Conservation (phyloP, 2,888 invertebrate genomes). For the Caenorhabditis imperialis region DNA sequence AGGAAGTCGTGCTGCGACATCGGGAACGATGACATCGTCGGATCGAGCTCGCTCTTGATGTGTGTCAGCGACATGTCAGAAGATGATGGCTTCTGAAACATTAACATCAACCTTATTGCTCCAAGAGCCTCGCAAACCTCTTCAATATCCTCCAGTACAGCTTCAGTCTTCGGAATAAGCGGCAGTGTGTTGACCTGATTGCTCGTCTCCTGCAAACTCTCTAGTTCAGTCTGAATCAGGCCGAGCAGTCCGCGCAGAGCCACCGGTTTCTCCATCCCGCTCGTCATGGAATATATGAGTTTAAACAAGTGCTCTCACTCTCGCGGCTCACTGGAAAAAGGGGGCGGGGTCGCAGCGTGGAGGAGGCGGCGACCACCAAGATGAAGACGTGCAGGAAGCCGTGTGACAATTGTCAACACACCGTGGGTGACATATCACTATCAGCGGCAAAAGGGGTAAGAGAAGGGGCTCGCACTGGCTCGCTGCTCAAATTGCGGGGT, state of each 20-base stretch:
- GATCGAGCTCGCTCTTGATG: conserved; percentile 43
- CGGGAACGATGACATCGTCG: conserved; percentile 26
- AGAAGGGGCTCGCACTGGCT: too few species aligned
- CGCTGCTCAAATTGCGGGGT: conserved; percentile 34
- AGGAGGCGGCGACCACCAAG: too few species aligned
- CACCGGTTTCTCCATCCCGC: conserved; percentile 29
- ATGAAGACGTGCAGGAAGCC: too few species aligned
- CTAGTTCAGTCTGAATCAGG: conserved; percentile 25
- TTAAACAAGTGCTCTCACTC: too few species aligned
- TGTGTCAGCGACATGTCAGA: conserved; percentile 21
- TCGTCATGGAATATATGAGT: too few species aligned
- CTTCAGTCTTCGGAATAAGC: conserved; percentile 16
- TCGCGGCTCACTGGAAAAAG: too few species aligned
- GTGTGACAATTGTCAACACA: too few species aligned
- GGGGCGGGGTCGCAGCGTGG: too few species aligned
- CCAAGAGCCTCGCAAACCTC: conserved; percentile 30
- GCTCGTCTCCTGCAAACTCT: conserved; percentile 40
- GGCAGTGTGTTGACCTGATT: conserved; percentile 22
- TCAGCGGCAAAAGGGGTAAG: too few species aligned
- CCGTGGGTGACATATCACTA: too few species aligned
- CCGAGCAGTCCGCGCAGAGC: conserved; percentile 8
- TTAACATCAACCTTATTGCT: too few species aligned
- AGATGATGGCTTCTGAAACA: conserved; percentile 20
- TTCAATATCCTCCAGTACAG: conserved; percentile 21
- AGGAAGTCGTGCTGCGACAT: conserved; percentile 36